Evolutionary conservation across 2,113 vertebrate genomes (phyloP).

Genomic region (Hemiprocne comata): DNA sequence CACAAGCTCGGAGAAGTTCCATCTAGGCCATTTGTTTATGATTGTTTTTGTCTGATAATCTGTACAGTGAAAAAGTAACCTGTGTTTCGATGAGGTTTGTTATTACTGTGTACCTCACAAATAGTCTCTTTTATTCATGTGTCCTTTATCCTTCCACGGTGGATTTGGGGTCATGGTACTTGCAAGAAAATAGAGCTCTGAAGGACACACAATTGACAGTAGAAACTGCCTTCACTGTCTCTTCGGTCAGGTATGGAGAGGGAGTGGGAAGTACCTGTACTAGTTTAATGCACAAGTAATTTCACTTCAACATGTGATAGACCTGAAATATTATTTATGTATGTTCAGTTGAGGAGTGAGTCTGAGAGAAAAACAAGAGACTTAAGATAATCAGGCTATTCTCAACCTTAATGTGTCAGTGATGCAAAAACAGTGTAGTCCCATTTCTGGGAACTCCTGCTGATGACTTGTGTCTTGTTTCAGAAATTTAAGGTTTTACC

Average conservation of each 20-base stretch:
- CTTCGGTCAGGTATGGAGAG: not conserved
- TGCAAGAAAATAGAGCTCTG: not conserved
- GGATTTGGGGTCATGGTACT: not conserved
- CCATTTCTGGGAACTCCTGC: not conserved
- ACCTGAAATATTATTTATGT: not conserved
- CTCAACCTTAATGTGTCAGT: not conserved
- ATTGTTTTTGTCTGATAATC: not conserved
- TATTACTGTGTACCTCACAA: not conserved
- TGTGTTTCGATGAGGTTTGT: not conserved
- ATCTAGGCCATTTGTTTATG: not conserved
- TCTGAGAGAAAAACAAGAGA: not conserved
- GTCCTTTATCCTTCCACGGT: not conserved
- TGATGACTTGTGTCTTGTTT: not conserved
- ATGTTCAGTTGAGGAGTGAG: not conserved
- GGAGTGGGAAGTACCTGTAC: not conserved
- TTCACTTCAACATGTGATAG: not conserved
- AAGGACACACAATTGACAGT: accelerated
- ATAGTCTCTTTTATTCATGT: not conserved
- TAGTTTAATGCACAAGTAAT: not conserved
- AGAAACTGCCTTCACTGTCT: not conserved
- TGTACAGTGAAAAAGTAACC: not conserved
- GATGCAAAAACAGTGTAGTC: not conserved
- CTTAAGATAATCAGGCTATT: not conserved
- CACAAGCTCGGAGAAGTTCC: not conserved
- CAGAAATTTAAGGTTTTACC: not conserved